phyloP scores from a whole-genome alignment of 2,797 vertebrate species.

The Channallabes apus region DNA sequence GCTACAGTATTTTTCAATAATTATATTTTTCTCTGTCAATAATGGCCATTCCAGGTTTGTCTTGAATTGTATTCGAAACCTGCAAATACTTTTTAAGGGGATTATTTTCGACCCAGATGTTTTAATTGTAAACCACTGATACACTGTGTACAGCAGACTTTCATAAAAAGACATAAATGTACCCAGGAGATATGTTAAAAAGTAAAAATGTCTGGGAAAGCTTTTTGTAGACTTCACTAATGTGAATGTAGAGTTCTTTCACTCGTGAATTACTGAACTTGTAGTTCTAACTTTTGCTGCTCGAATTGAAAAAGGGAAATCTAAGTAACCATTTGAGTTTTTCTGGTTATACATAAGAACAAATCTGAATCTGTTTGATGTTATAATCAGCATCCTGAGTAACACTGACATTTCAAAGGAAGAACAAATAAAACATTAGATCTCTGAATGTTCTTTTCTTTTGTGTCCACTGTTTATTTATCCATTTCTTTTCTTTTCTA shows the following conservation, averaged over 20 bases:
- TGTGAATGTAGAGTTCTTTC: background rate
- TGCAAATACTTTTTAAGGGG: background rate
- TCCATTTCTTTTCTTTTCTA: too few relatives aligned
- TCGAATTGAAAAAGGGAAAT: background rate
- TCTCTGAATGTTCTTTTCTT: background rate
- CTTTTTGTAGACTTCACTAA: background rate
- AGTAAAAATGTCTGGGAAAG: constrained; percentile 1
- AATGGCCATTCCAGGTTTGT: background rate
- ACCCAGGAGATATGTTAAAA: background rate
- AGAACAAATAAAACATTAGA: constrained; percentile 26
- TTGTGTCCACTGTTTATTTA: background rate
- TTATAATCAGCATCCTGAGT: background rate
- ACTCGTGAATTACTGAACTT: background rate
- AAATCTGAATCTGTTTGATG: background rate
- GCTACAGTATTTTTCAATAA: background rate
- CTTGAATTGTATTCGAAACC: background rate
- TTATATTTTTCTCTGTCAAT: background rate
- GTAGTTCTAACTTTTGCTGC: background rate
- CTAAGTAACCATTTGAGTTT: background rate
- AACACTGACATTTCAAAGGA: background rate
- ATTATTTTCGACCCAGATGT: background rate
- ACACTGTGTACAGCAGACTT: too few relatives aligned
- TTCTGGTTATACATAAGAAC: too few relatives aligned
- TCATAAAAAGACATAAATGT: background rate
- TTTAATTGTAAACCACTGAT: background rate